Evolutionary conservation across 23 tunicate genomes (phyloP), one percentile per base, ranked within the genome.

Genomic region (Halocynthia aurantium): DNA sequence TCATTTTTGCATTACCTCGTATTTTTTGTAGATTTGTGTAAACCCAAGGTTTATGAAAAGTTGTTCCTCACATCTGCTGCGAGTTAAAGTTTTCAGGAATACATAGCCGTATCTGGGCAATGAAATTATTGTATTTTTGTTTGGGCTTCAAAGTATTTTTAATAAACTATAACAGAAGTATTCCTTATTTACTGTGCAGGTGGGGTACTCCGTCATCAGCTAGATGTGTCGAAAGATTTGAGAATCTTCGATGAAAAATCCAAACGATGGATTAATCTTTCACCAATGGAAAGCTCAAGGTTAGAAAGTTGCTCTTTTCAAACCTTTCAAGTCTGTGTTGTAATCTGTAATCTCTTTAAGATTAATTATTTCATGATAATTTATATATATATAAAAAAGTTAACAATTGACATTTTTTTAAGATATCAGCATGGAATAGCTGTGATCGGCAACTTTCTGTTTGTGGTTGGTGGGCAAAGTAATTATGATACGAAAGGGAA

Each of bases 391-490:
- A 60, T 60, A 60, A 60, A 60, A 60, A 31, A 31, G 44, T 31
- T 31, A 31, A 31, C 4, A 58, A 58, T 13, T n/a, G 63, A 1
- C 63, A 58, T 57, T 57, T 52, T 77, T 9, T 55, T 7, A 57
- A 88, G 99, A 74, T 94, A 94, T 53, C 99, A 94, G 71, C 99
- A 94, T 73, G 99, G 99, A n/a, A 94, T 94, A 52, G 99, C 99
- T 22, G 99, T 94, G 62, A 94, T 94, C 51, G 99, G 99, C 11
- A 94, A 94, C 71, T 94, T 94, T 53, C 73, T 94, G 58, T 94
- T 94, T 84, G 99, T 94, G 40, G 99, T 94, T 57, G 99, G 99
- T 12, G 99, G 99, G 8, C 99, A 94, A 67, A 94, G 99, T 73
- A 94, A 94, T 57, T 94, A 94, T 70, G 95, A 94, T 85, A 94